Percentiles rank a stretch among this genome's conserved stretches.
Conservation (phyloP, 1,140 invertebrate genomes). For the Daktulosphaira vitifoliae region DNA sequence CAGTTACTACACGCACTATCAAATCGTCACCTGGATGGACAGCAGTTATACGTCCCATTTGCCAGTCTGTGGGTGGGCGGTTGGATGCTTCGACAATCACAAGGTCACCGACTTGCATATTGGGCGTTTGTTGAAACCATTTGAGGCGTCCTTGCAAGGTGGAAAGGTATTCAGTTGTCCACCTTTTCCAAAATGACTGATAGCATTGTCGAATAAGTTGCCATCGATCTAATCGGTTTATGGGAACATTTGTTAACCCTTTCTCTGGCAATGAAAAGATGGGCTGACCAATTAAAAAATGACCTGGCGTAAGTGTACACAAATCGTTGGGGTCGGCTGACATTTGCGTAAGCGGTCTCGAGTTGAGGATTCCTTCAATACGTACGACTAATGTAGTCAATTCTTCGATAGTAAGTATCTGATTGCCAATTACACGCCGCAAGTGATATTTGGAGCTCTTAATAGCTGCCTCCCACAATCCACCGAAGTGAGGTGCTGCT, state of each 20-base stretch:
- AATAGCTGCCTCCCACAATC: constrained; percentile 39
- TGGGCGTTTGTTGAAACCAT: too few relatives aligned
- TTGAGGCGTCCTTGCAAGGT: background rate
- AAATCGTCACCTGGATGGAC: too few relatives aligned
- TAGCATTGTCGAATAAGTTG: background rate
- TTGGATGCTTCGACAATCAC: too few relatives aligned
- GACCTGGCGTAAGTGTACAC: constrained; percentile 38
- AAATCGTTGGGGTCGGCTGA: constrained; percentile 40
- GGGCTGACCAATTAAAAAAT: too few relatives aligned
- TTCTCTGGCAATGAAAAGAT: constrained; percentile 34
- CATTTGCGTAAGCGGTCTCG: constrained; percentile 42
- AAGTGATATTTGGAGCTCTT: constrained; percentile 37
- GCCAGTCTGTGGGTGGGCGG: too few relatives aligned
- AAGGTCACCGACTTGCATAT: too few relatives aligned
- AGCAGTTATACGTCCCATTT: too few relatives aligned
- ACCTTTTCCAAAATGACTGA: too few relatives aligned
- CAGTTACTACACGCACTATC: too few relatives aligned
- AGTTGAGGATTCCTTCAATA: constrained; percentile 41
- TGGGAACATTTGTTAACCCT: background rate
- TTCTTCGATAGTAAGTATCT: too few relatives aligned
- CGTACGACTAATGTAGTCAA: too few relatives aligned
- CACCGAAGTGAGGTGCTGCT: constrained; percentile 36
- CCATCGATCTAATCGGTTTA: background rate
- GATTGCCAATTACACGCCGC: constrained; percentile 19
- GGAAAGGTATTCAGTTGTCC: background rate